Percentiles rank a stretch among this genome's conserved stretches.
phyloP scores from a whole-genome alignment of 2,113 vertebrate genomes.

The Shinisaurus crocodilurus region DNA sequence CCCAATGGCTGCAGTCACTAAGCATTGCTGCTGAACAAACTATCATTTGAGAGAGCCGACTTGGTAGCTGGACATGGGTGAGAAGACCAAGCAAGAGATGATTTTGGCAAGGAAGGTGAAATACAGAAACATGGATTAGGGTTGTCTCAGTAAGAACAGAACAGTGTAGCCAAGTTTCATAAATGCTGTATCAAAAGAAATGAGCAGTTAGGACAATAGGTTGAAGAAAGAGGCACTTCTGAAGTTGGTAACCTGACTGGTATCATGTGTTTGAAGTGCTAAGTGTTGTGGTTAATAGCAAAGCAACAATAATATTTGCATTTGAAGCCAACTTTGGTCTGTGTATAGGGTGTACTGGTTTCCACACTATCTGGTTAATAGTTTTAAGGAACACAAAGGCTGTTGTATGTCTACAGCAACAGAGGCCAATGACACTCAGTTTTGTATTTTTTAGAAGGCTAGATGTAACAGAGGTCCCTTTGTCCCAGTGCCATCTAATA shows the following conservation, averaged over 20 bases:
- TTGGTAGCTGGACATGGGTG: not conserved
- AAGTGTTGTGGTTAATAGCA: not conserved
- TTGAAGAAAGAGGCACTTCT: not conserved
- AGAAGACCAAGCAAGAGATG: not conserved
- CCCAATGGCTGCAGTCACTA: not conserved
- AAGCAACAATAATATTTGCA: not conserved
- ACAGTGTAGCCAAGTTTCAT: too few relatives aligned
- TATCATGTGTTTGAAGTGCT: not conserved
- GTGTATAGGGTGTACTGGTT: not conserved
- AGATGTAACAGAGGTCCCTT: not conserved
- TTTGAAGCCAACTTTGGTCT: not conserved
- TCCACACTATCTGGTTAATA: too few relatives aligned
- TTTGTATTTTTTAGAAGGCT: not conserved
- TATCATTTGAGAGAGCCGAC: too few relatives aligned
- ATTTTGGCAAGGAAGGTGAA: too few relatives aligned
- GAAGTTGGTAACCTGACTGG: not conserved
- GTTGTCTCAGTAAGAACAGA: not conserved
- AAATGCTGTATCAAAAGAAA: accelerated
- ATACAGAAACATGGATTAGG: not conserved
- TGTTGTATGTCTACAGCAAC: not conserved
- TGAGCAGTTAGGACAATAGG: not conserved
- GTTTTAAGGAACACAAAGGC: not conserved
- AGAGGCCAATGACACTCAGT: not conserved
- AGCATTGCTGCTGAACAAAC: not conserved
- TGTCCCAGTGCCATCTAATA: accelerated